Percentiles rank a stretch among this genome's conserved stretches.
phyloP scores from a whole-genome alignment of 2,797 vertebrate genomes.

The Neosilurus hyrtlii region DNA sequence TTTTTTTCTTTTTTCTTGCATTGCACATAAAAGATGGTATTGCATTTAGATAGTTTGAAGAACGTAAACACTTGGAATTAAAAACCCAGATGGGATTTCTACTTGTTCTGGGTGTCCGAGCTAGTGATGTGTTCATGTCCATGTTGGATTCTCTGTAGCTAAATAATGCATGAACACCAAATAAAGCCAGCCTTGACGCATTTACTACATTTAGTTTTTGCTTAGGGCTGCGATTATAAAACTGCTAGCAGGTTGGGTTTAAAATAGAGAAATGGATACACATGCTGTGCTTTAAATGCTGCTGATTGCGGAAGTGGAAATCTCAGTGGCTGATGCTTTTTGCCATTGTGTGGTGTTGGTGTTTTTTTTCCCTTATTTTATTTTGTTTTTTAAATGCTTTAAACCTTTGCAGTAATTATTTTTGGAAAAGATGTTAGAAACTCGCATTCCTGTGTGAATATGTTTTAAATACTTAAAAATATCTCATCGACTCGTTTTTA shows the following conservation, averaged over 20 bases:
- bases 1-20: too few species aligned
- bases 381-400: too few species aligned
- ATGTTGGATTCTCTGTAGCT: background rate
- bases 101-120: background rate
- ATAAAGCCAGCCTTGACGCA: background rate
- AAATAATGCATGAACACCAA: background rate
- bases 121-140: background rate
- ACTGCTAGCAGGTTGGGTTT: background rate
- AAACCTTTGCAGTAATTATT: background rate
- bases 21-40: background rate
- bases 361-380: too few species aligned
- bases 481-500: background rate
- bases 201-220: constrained; percentile 13
- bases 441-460: background rate
- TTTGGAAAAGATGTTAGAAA: background rate
- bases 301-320: constrained; percentile 27
- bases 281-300: background rate
- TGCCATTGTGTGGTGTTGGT: too few species aligned
- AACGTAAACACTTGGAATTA: background rate
- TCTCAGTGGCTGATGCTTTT: background rate
- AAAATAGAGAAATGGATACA: constrained; percentile 1
- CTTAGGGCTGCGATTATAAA: background rate
- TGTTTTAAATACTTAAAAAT: background rate
- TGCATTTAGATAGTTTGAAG: background rate
- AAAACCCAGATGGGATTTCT: background rate